Percentiles rank a stretch among this genome's conserved stretches.
These are phyloP conservation scores for Polypterus bichir DNA, from an alignment of 2,113 vertebrate genomes.

Conservation along the genomic window DNA sequence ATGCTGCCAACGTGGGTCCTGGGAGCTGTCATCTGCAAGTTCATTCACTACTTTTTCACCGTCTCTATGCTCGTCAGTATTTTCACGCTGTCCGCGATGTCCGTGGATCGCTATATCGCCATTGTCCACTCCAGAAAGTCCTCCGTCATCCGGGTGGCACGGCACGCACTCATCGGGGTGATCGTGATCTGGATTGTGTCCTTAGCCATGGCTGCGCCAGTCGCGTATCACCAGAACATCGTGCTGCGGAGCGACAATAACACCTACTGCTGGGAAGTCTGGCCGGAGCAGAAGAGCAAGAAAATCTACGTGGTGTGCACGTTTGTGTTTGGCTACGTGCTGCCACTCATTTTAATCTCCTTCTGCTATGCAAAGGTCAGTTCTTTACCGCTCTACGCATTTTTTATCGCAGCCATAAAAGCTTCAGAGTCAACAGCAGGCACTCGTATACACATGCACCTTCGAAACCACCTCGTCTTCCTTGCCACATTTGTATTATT, in stretches of 20 bases:
- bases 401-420: too few species aligned
- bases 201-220: slow-evolving; percentile 75
- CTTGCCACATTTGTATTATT: too few species aligned
- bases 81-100: slow-evolving; percentile 90
- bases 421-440: too few species aligned
- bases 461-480: too few species aligned
- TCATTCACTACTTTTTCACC: slow-evolving; percentile 89
- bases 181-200: slow-evolving; percentile 80
- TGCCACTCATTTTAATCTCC: slow-evolving; percentile 83
- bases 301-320: slow-evolving; percentile 82
- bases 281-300: slow-evolving; percentile 65
- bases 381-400: not conserved
- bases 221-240: slow-evolving; percentile 78
- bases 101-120: slow-evolving; percentile 90
- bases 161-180: slow-evolving; percentile 68
- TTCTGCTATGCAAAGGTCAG: slow-evolving; percentile 96
- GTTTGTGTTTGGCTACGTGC: slow-evolving; percentile 82
- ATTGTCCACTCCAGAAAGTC: slow-evolving; percentile 90
- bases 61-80: slow-evolving; percentile 96
- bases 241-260: slow-evolving; percentile 56
- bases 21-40: slow-evolving; percentile 89
- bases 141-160: slow-evolving; percentile 64
- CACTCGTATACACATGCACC: too few species aligned
- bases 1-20: slow-evolving; percentile 80
- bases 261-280: slow-evolving; percentile 90